Conservation (phyloP, 1,140 invertebrate genomes). For the Gonioctena quinquepunctata region DNA sequence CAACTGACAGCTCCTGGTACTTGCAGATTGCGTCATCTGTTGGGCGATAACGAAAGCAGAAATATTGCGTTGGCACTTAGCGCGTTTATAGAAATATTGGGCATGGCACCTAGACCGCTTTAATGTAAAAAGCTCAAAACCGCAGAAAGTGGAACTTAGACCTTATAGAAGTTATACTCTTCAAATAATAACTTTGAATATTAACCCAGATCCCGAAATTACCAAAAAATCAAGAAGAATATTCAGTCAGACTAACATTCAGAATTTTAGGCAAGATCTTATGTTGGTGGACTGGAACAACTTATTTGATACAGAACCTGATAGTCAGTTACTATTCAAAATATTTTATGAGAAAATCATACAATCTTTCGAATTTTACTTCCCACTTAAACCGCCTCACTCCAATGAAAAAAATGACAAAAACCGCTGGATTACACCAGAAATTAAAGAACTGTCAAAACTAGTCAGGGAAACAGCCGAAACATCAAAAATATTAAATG, state of each 20-base stretch:
- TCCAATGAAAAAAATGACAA: neutral
- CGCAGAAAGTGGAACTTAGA: too few species aligned
- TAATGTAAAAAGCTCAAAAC: too few species aligned
- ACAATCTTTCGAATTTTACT: neutral
- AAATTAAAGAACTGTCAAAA: neutral
- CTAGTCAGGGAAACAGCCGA: neutral
- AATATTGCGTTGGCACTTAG: too few species aligned
- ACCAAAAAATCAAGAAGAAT: neutral
- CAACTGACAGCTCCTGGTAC: too few species aligned
- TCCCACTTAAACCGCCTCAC: neutral
- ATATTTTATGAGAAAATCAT: neutral
- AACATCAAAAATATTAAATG: neutral
- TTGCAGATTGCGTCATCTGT: too few species aligned
- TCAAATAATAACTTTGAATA: neutral
- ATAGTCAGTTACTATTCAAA: neutral
- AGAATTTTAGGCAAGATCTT: neutral
- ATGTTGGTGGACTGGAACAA: neutral
- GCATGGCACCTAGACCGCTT: too few species aligned
- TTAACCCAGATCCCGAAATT: neutral
- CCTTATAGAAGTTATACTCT: too few species aligned
- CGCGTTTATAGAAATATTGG: too few species aligned
- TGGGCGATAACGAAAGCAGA: too few species aligned
- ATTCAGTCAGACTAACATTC: too few species aligned
- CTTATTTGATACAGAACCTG: neutral
- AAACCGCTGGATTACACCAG: neutral